These are phyloP conservation scores for Phylloscopus whistleri DNA, from an alignment of 2,113 vertebrate genomes.

Conservation along the genomic window DNA sequence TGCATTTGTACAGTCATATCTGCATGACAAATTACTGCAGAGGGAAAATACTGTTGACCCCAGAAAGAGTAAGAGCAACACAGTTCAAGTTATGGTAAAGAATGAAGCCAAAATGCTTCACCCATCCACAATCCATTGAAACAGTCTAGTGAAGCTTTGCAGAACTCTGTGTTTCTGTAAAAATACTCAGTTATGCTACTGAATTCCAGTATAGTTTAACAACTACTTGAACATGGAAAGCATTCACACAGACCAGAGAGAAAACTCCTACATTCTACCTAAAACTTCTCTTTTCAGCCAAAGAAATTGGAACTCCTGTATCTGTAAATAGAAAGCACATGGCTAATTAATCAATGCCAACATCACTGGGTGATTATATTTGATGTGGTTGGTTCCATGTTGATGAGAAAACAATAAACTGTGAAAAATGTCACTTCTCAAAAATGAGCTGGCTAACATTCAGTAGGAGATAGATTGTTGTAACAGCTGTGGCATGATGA, in stretches of 20 bases:
- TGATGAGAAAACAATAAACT: constrained; percentile 65
- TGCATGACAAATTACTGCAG: not conserved
- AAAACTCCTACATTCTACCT: not conserved
- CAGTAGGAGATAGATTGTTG: constrained; percentile 49
- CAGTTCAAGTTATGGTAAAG: not conserved
- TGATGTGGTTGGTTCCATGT: constrained; percentile 44
- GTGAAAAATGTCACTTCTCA: constrained; percentile 68
- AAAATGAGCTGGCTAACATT: constrained; percentile 45
- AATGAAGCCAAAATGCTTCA: not conserved
- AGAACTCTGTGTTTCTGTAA: not conserved
- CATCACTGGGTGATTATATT: not conserved
- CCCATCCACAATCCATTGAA: not conserved
- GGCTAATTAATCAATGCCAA: constrained; percentile 37
- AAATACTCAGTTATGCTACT: not conserved
- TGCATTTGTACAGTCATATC: not conserved
- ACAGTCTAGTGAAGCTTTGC: not conserved
- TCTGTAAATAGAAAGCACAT: constrained; percentile 28
- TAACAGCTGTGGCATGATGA: constrained; percentile 52
- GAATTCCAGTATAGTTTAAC: not conserved
- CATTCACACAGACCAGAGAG: not conserved
- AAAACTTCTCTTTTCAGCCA: constrained; percentile 13
- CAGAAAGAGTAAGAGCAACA: not conserved
- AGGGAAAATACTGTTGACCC: not conserved
- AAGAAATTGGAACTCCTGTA: not conserved
- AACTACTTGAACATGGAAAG: not conserved